phyloP scores from a whole-genome alignment of 2,113 vertebrate genomes.

The Pedetes capensis region DNA sequence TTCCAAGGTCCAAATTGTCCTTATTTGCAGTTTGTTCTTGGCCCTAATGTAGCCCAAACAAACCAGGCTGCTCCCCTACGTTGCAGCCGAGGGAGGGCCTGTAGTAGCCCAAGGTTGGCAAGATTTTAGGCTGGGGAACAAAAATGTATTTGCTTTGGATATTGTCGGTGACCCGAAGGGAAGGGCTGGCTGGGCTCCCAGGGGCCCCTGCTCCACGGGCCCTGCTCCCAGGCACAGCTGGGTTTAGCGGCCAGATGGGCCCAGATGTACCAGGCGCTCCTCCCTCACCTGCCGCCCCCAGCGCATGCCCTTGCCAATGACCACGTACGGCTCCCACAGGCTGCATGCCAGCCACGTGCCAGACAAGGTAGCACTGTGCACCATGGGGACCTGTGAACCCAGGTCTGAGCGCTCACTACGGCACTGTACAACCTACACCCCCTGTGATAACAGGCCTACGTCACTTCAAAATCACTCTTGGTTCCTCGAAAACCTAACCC shows the following conservation, averaged over 20 bases:
- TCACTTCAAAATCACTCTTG: too few relatives aligned
- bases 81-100: neutral
- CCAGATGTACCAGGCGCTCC: accelerated
- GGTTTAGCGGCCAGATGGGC: neutral
- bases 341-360: neutral
- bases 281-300: neutral
- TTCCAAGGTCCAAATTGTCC: constrained; percentile 57
- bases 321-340: neutral
- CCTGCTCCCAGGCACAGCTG: neutral
- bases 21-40: constrained; percentile 66
- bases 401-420: neutral
- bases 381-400: neutral
- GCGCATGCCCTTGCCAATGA: neutral
- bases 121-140: neutral
- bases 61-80: neutral
- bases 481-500: too few relatives aligned
- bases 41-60: constrained; percentile 54
- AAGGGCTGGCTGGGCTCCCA: neutral
- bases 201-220: neutral
- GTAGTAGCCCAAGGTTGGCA: neutral
- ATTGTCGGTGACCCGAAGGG: neutral
- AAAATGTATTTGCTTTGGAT: neutral
- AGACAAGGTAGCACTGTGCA: neutral
- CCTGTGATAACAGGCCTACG: too few relatives aligned
- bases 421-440: accelerated